Evolutionary conservation across 2,888 invertebrate genomes (phyloP), one percentile per base, ranked within the genome.

Genomic region (Sisyra nigra): DNA sequence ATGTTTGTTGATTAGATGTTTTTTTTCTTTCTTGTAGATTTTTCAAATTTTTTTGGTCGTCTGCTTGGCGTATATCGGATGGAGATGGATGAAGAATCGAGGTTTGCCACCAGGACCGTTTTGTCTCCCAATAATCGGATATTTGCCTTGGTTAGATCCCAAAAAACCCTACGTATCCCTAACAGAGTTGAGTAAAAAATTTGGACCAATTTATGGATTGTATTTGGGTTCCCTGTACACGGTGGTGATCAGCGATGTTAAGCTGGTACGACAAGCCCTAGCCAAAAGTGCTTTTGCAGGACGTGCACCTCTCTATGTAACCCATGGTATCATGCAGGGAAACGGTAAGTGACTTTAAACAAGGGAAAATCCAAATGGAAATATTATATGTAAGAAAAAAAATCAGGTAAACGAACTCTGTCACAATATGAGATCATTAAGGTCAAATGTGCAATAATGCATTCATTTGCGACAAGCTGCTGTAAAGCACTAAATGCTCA

Each of bases 291-390:
- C 62, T 3, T 77, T 84, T 49, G 68, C 80, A 3, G 87, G 84
- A 10, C 67, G 85, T 48, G 87, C 89, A 0, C 87, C 88, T 2
- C 68, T 91, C 2, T 85, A 76, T 57, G 61, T 89, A 38, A 87
- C 88, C 0, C 86, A 87, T 55, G 88, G 87, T 29, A 81, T 89
- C 46, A 85, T 89, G 82, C 69, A 80, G 46, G 88, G 89, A 50
- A 78, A 82, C 57, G 91, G 91, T 88, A 61, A 74, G 74, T n/a
- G n/a, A n/a, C 61, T 31, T n/a, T 11, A 15, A 7, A 6, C 11
- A 8, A 30, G 31, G 8, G 31, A 8, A 8, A 8, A 30, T 30
- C 31, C 33, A 6, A 33, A 6, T 13, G 14, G 33, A 33, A 13
- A 6, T 6, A 33, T 33, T 3, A 13, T 5, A 33, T 33, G 11